Percentiles rank a stretch among this genome's conserved stretches.
Conservation (phyloP, 2,113 vertebrate genomes). For the Heloderma charlesbogerti region DNA sequence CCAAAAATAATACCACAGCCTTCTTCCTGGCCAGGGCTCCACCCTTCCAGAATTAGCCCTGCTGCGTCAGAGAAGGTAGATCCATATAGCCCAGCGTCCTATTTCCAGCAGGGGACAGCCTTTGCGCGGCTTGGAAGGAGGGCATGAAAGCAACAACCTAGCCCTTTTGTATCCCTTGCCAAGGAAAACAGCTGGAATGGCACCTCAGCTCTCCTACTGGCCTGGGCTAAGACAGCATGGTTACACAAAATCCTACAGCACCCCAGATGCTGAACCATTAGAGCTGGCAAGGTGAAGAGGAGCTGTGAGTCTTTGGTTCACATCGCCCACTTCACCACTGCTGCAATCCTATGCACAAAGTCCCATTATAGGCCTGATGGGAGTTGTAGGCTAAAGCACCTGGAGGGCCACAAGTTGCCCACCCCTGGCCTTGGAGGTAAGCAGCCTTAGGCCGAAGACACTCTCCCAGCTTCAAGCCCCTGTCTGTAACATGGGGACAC, state of each 20-base stretch:
- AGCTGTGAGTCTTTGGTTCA: neutral
- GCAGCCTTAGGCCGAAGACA: too few species aligned
- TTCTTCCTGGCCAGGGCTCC: neutral
- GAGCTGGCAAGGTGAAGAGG: neutral
- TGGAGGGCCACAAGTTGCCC: too few species aligned
- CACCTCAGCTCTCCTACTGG: neutral
- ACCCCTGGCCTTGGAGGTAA: neutral
- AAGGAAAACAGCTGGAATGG: neutral
- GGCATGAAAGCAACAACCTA: neutral
- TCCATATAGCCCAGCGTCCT: neutral
- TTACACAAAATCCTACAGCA: neutral
- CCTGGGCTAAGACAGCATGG: neutral
- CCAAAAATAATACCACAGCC: neutral
- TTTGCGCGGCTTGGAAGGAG: neutral
- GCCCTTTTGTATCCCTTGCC: neutral
- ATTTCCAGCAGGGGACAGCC: neutral
- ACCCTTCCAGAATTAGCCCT: neutral
- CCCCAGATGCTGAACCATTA: neutral
- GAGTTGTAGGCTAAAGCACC: too few species aligned
- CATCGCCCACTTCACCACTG: neutral
- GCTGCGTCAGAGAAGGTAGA: neutral
- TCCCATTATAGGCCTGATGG: too few species aligned
- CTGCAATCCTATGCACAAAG: neutral
- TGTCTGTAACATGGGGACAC: neutral
- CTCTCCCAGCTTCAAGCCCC: neutral